These are phyloP conservation scores for Hylia prasina DNA, from an alignment of 2,113 vertebrate genomes.

Conservation along the genomic window DNA sequence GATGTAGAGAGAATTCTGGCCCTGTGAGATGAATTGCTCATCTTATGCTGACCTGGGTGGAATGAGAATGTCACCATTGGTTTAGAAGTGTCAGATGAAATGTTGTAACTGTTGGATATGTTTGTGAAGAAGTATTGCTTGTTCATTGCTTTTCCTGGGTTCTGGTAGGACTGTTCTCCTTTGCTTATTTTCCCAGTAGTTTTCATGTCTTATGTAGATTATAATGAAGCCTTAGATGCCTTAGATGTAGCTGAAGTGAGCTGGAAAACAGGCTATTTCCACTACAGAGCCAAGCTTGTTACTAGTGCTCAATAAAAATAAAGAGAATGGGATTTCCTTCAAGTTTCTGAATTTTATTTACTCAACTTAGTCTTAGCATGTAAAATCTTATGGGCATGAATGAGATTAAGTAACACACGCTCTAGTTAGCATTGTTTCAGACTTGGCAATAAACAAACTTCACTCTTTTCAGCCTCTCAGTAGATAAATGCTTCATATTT, in stretches of 20 bases:
- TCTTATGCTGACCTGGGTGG: not conserved
- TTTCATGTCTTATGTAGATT: not conserved
- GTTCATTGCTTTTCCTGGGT: not conserved
- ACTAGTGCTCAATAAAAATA: not conserved
- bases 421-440: slow-evolving; percentile 38
- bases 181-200: not conserved
- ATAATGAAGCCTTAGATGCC: not conserved
- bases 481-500: slow-evolving; percentile 51
- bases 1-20: not conserved
- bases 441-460: slow-evolving; percentile 57
- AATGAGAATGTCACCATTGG: not conserved
- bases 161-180: not conserved
- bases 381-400: slow-evolving; percentile 71
- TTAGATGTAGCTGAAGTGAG: not conserved
- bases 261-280: not conserved
- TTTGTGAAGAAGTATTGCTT: not conserved
- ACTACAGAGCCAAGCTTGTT: not conserved
- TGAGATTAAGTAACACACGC: slow-evolving; percentile 69
- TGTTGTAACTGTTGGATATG: not conserved
- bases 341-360: slow-evolving; percentile 75
- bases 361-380: slow-evolving; percentile 71
- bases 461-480: slow-evolving; percentile 25
- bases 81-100: not conserved
- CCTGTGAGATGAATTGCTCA: not conserved
- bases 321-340: not conserved